These are phyloP conservation scores for Ophonus ardosiacus DNA, from an alignment of 2,888 invertebrate genomes.

Conservation along the genomic window DNA sequence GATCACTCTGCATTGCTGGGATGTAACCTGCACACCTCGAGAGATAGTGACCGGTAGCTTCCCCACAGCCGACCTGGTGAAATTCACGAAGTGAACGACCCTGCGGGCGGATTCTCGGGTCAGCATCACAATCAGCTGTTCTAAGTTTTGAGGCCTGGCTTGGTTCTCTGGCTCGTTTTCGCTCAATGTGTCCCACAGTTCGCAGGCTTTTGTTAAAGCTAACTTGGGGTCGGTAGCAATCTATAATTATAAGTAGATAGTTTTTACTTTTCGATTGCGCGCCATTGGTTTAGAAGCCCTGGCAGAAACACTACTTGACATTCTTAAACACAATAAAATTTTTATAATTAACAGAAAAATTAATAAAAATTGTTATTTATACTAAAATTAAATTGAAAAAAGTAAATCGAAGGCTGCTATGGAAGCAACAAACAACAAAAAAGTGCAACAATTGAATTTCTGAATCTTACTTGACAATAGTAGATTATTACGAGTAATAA, in stretches of 20 bases:
- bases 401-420: no score
- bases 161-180: conserved; percentile 91
- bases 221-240: conserved; percentile 87
- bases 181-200: conserved; percentile 84
- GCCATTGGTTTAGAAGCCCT: no score
- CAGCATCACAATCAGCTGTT: conserved; percentile 86
- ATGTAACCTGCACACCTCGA: conserved; percentile 68
- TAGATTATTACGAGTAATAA: no score
- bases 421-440: no score
- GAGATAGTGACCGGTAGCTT: conserved; percentile 78
- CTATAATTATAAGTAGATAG: conserved; percentile 75
- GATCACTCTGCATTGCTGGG: conserved; percentile 79
- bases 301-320: no score
- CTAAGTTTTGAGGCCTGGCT: conserved; percentile 86
- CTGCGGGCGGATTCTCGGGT: conserved; percentile 88
- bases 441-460: no score
- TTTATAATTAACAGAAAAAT: no score
- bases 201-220: conserved; percentile 85
- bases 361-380: no score
- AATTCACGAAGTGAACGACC: conserved; percentile 88
- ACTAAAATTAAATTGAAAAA: no score
- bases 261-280: no score
- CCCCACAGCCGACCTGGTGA: conserved; percentile 79
- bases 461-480: no score
- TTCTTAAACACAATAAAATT: no score